Evolutionary conservation across 2,113 vertebrate genomes (phyloP), one percentile per base, ranked within the genome.

Genomic region (Corythornis vintsioides): DNA sequence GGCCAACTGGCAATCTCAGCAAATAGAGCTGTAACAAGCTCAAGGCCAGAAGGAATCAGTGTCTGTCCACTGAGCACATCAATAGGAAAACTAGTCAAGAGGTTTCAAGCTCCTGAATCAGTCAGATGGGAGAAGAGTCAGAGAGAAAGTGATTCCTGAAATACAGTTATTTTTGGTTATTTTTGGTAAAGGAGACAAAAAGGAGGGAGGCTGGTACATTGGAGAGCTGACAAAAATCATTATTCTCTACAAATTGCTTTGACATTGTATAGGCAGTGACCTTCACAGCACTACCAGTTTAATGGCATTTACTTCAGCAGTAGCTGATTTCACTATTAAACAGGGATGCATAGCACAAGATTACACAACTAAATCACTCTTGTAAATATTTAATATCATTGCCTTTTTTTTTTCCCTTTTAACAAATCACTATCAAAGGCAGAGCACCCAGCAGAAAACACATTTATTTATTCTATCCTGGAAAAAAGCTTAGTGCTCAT

Each of bases 371-470:
- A 98, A 98, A 98, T 98, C 97, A 95, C 96, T 97, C 97, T 94
- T 97, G 97, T 98, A 98, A 98, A 98, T 98, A 98, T 98, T 98
- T 98, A 98, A 97, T 98, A 97, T 91, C 89, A 91, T 92, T 94
- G 94, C 92, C 77, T 97, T 96, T 96, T 89, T 94, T 96, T 97
- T 97, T 93, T 95, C 9, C 70, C 90, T 96, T 97, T 97, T 97
- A 97, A 97, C 96, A 97, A 97, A 97, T 97, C 97, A 95, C 96
- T 97, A 97, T 94, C 94, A 97, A 97, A 97, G 80, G 86, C 96
- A 96, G 89, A 97, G 91, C 95, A 96, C 95, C 97, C 90, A 93
- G 94, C 83, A 96, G 96, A 98, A 98, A 98, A 97, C 91, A 96
- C 88, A 97, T 96, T 97, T 97, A 98, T 98, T 98, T 97, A 98